phyloP scores from a whole-genome alignment of 1,140 invertebrate species.

The Drosophila pseudoobscura region DNA sequence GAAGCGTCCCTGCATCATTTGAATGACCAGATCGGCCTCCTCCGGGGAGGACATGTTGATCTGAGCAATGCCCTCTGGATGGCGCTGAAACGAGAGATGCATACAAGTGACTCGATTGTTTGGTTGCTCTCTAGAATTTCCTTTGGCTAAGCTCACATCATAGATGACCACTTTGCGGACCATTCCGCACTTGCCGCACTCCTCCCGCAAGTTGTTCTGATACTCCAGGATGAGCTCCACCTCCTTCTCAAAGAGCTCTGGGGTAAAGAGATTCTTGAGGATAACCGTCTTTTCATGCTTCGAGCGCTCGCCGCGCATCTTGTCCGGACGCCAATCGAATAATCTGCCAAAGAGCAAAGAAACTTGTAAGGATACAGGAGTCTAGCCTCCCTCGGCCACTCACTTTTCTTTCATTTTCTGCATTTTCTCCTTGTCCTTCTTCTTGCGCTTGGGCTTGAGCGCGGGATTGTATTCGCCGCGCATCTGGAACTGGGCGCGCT shows the following conservation, averaged over 20 bases:
- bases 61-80: slow-evolving; percentile 97
- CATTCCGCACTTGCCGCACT: slow-evolving; percentile 95
- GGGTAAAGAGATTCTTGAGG: slow-evolving; percentile 96
- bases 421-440: slow-evolving; percentile 94
- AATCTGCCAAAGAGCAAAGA: slow-evolving; percentile 85
- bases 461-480: slow-evolving; percentile 98
- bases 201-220: slow-evolving; percentile 94
- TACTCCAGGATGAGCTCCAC: slow-evolving; percentile 95
- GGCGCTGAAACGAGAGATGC: slow-evolving; percentile 86
- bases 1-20: slow-evolving; percentile 95
- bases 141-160: slow-evolving; percentile 89
- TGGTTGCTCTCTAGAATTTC: not conserved
- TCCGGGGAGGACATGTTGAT: slow-evolving; percentile 95
- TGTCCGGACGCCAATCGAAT: slow-evolving; percentile 98
- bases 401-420: slow-evolving; percentile 97
- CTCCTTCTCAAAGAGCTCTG: slow-evolving; percentile 94
- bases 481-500: slow-evolving; percentile 96
- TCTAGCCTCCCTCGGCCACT: slow-evolving; percentile 39
- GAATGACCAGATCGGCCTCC: slow-evolving; percentile 95
- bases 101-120: not conserved
- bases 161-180: slow-evolving; percentile 96
- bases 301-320: slow-evolving; percentile 90
- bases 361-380: not conserved
- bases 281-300: slow-evolving; percentile 96
- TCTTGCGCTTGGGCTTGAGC: slow-evolving; percentile 96